Conservation (phyloP, 2,888 invertebrate genomes). For the Tachystola acroxantha region DNA sequence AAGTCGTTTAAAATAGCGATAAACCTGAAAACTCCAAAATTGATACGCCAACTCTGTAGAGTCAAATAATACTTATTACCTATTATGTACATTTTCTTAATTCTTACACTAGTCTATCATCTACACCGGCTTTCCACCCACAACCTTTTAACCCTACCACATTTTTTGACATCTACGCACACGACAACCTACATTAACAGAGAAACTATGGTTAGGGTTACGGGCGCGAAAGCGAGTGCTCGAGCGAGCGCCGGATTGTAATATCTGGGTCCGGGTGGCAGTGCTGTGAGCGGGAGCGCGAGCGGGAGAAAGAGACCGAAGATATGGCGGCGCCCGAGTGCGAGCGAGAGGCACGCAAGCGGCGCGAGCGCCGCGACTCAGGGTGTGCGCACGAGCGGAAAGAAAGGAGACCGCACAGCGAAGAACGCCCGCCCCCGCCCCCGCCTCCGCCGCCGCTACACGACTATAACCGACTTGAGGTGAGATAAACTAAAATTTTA, state of each 20-base stretch:
- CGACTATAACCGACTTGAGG: slow-evolving; percentile 67
- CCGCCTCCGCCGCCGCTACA: slow-evolving; percentile 66
- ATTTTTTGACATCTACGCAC: slow-evolving; percentile 30
- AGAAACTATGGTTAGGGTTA: slow-evolving; percentile 58
- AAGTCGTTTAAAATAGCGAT: too few species aligned
- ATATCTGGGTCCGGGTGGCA: slow-evolving; percentile 69
- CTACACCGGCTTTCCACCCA: slow-evolving; percentile 10
- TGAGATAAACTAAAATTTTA: slow-evolving; percentile 18
- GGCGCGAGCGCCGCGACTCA: slow-evolving; percentile 80
- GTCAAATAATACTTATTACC: not conserved
- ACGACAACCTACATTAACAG: slow-evolving; percentile 37
- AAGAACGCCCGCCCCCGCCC: slow-evolving; percentile 63
- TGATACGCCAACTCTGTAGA: not conserved
- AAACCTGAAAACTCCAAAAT: too few species aligned
- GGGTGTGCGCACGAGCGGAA: slow-evolving; percentile 71
- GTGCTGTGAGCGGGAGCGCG: slow-evolving; percentile 52
- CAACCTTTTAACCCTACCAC: slow-evolving; percentile 1
- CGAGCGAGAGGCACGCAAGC: slow-evolving; percentile 78
- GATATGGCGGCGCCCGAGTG: slow-evolving; percentile 76
- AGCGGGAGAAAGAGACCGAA: slow-evolving; percentile 54
- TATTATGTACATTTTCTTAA: slow-evolving; percentile 7
- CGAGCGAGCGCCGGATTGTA: slow-evolving; percentile 68
- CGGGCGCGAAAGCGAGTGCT: slow-evolving; percentile 69
- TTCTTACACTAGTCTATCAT: slow-evolving; percentile 10
- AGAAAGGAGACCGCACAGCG: slow-evolving; percentile 66